These are phyloP conservation scores for Criorhina ranunculi DNA, from an alignment of 2,888 invertebrate species.

Conservation along the genomic window DNA sequence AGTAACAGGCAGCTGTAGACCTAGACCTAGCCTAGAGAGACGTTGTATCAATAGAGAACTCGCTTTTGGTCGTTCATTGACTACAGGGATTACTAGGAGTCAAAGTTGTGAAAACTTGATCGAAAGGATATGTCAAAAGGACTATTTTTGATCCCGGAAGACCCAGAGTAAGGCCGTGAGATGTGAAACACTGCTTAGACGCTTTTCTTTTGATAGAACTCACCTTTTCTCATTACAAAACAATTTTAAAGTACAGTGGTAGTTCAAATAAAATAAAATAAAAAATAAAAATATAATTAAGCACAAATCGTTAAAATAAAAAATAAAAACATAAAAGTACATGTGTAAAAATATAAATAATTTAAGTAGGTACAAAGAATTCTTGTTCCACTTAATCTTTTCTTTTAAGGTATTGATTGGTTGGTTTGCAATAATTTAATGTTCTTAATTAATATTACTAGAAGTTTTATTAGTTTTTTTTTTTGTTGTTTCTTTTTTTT, in stretches of 20 bases:
- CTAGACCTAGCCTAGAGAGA: no score
- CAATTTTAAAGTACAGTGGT: background rate
- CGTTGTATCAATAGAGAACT: no score
- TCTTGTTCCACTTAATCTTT: constrained; percentile 63
- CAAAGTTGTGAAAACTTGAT: no score
- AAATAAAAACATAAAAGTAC: constrained; percentile 16
- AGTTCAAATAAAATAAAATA: constrained; percentile 4
- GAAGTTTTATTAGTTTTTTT: constrained; percentile 42
- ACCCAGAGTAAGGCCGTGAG: no score
- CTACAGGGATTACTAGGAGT: no score
- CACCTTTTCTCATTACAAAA: background rate
- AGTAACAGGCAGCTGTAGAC: no score
- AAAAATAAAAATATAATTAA: constrained; percentile 46
- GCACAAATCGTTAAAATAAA: constrained; percentile 25
- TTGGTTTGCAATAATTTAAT: constrained; percentile 66
- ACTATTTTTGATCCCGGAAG: no score
- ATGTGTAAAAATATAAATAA: constrained; percentile 49
- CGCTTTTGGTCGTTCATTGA: no score
- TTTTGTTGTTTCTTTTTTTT: constrained; percentile 8
- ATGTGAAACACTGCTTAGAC: no score
- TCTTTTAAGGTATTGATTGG: constrained; percentile 69
- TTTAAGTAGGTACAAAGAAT: constrained; percentile 68
- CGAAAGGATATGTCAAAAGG: no score
- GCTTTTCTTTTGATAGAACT: background rate
- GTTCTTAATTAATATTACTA: constrained; percentile 63